phyloP scores from a whole-genome alignment of 2,797 vertebrate species.

The Craterocephalus amniculus region DNA sequence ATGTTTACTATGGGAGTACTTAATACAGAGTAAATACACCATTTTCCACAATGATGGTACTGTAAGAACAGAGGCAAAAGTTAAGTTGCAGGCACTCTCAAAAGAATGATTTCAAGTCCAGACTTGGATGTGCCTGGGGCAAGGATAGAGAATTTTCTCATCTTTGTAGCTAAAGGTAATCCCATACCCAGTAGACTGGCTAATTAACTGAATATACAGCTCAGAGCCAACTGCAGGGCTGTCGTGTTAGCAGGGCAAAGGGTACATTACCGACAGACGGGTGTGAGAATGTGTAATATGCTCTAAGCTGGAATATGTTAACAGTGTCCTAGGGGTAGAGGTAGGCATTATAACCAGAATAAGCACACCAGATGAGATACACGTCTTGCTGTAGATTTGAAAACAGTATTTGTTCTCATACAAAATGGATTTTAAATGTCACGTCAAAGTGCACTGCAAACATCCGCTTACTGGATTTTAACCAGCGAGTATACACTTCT shows the following conservation, averaged over 20 bases:
- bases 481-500: conserved; percentile 28
- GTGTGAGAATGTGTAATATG: conserved; percentile 48
- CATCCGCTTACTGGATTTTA: conserved; percentile 43
- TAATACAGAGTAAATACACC: conserved; percentile 1
- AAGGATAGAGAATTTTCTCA: conserved; percentile 59
- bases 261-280: conserved; percentile 35
- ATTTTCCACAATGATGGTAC: conserved; percentile 22
- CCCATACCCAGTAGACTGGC: conserved; percentile 62
- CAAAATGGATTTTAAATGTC: conserved; percentile 63
- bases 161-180: conserved; percentile 68
- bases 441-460: conserved; percentile 48
- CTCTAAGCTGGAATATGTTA: conserved; percentile 53
- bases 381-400: conserved; percentile 38
- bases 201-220: conserved; percentile 73
- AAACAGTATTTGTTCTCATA: conserved; percentile 45
- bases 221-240: conserved; percentile 64
- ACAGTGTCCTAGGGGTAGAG: conserved; percentile 53
- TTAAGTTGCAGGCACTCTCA: conserved; percentile 48
- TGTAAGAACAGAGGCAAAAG: conserved; percentile 5
- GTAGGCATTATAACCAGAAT: conserved; percentile 37
- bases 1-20: not conserved
- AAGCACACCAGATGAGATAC: conserved; percentile 33
- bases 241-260: conserved; percentile 64
- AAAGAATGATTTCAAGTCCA: conserved; percentile 58
- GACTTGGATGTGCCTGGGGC: conserved; percentile 50